Percentiles rank a stretch among this genome's conserved stretches.
phyloP scores from a whole-genome alignment of 2,888 invertebrate genomes.

The Cataglyphis livida region DNA sequence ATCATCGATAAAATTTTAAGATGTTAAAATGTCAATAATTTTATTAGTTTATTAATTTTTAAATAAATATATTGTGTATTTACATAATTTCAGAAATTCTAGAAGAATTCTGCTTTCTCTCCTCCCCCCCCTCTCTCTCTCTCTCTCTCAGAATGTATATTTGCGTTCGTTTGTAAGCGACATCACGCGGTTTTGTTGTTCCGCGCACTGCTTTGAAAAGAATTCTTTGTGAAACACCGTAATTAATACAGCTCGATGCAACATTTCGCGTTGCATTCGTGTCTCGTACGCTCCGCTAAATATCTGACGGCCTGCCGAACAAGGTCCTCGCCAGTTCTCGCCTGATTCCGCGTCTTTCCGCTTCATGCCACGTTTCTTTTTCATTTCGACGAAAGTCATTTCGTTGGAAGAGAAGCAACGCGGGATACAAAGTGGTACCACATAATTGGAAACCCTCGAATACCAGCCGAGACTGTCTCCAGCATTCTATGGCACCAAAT shows the following conservation, averaged over 20 bases:
- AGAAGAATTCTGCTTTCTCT: background rate
- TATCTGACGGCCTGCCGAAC: constrained; percentile 60
- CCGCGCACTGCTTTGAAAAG: constrained; percentile 21
- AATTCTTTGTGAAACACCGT: constrained; percentile 31
- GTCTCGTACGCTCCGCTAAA: constrained; percentile 57
- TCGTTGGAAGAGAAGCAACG: constrained; percentile 64
- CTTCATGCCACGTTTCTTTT: constrained; percentile 77
- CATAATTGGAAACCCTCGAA: constrained; percentile 75
- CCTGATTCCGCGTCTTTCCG: constrained; percentile 69
- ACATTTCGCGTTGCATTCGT: constrained; percentile 42
- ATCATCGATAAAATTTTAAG: background rate
- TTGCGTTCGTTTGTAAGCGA: constrained; percentile 21
- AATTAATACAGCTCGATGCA: constrained; percentile 50
- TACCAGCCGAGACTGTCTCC: constrained; percentile 48
- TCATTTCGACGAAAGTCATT: constrained; percentile 74
- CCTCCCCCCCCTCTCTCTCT: background rate
- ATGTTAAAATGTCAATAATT: background rate
- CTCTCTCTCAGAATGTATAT: background rate
- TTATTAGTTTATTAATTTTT: constrained; percentile 10
- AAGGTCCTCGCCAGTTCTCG: constrained; percentile 52
- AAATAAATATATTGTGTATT: background rate
- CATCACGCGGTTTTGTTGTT: constrained; percentile 26
- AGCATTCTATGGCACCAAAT: background rate
- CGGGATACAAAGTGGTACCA: constrained; percentile 66
- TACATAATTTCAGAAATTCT: background rate